Percentiles rank a stretch among this genome's conserved stretches.
Conservation (phyloP, 2,797 vertebrate genomes). For the Zalophus californianus region DNA sequence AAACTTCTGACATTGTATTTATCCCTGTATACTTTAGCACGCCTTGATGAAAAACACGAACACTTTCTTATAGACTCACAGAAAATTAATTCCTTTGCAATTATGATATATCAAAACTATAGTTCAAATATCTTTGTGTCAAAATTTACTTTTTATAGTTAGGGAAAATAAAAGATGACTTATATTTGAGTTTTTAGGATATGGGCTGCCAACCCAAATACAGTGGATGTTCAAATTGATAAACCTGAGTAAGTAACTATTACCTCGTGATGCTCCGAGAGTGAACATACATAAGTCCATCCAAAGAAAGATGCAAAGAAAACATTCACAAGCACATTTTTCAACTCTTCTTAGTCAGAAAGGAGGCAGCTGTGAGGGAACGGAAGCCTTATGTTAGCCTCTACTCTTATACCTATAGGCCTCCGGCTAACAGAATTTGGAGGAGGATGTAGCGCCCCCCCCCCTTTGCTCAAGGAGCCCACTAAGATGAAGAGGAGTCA, state of each 20-base stretch:
- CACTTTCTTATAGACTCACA: slow-evolving; percentile 44
- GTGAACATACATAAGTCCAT: slow-evolving; percentile 56
- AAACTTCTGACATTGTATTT: slow-evolving; percentile 10
- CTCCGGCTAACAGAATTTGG: background rate
- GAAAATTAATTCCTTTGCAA: slow-evolving; percentile 21
- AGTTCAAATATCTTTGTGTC: slow-evolving; percentile 16
- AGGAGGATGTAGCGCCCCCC: background rate
- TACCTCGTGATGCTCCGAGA: background rate
- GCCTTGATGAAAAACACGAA: slow-evolving; percentile 4
- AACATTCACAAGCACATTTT: background rate
- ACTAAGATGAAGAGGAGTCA: background rate
- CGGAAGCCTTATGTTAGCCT: background rate
- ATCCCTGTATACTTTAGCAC: background rate
- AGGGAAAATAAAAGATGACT: background rate
- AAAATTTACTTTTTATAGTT: slow-evolving; percentile 33
- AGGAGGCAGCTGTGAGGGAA: background rate
- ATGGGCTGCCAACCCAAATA: slow-evolving; percentile 70
- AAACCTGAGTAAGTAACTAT: background rate
- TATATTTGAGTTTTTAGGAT: slow-evolving; percentile 67
- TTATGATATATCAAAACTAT: background rate
- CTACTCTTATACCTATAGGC: background rate
- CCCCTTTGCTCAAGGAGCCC: background rate
- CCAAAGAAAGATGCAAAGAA: background rate
- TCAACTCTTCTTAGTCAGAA: background rate
- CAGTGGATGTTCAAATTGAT: slow-evolving; percentile 63